Percentiles rank a stretch among this genome's conserved stretches.
These are phyloP conservation scores for Choloepus hoffmanni DNA, from an alignment of 2,113 vertebrate genomes.

Conservation along the genomic window DNA sequence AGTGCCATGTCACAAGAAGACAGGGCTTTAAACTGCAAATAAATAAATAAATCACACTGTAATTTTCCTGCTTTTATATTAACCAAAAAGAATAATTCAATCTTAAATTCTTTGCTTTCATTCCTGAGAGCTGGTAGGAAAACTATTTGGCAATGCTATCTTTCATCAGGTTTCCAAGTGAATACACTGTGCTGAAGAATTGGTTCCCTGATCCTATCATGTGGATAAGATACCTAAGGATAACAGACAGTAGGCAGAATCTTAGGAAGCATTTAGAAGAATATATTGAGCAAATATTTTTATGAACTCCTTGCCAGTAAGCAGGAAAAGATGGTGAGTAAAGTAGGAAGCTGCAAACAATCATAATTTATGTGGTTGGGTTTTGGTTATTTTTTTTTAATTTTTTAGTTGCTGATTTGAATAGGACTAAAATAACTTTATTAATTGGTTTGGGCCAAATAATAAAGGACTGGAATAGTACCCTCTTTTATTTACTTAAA, in stretches of 20 bases:
- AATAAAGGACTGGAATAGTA: neutral
- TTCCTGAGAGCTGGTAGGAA: neutral
- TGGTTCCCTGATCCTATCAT: neutral
- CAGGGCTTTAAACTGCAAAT: neutral
- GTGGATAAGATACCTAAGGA: neutral
- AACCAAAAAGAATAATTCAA: conserved; percentile 4
- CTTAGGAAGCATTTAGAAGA: conserved; percentile 11
- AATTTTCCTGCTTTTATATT: conserved; percentile 1
- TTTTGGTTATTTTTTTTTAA: neutral
- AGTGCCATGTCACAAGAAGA: conserved; percentile 21
- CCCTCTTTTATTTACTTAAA: conserved; percentile 18
- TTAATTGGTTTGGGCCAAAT: neutral
- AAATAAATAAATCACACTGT: neutral
- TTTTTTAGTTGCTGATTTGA: neutral
- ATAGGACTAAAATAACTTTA: neutral
- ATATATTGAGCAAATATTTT: conserved; percentile 16
- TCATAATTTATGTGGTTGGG: neutral
- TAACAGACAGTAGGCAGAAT: neutral
- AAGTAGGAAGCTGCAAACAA: conserved; percentile 30
- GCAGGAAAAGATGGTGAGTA: conserved; percentile 1
- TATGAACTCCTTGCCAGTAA: conserved; percentile 34
- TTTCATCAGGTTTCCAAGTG: neutral
- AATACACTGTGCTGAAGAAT: neutral
- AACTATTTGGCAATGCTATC: neutral
- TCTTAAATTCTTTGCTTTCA: conserved; percentile 37